Evolutionary conservation across 2,888 invertebrate species (phyloP), one percentile per base, ranked within the genome.

Genomic region (Scrobipalpa atriplicella): DNA sequence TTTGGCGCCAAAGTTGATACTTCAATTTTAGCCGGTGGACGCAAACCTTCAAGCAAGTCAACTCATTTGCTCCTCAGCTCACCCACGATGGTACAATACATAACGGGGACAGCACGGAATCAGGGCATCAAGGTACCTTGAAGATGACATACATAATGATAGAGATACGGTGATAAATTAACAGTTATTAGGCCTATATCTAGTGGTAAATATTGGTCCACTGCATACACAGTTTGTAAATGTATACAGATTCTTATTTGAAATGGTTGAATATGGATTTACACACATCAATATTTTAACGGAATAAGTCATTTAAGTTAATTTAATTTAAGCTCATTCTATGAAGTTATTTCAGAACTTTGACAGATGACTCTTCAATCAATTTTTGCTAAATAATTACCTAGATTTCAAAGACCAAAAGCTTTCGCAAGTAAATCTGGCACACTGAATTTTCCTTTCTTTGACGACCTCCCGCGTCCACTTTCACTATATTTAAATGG

Each of bases 71-170:
- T 47, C 16, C 47, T 47, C 47, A 47, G n/a, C 47, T 47, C 16
- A 47, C 47, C 10, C 52, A 54, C 54, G 18, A 10, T 54, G 54
- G 38, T 38, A 58, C 58, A 58, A 58, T 58, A 58, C 58, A 58
- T 58, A 58, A 56, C 54, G 54, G 54, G 21, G 54, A 58, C 58
- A 13, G 29, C 16, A n/a, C n/a, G 8, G 58, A 58, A 58, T 38
- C 58, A 58, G 58, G 58, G 38, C 36, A n/a, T 36, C 58, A n/a
- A 5, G 19, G 18, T 21, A 56, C 54, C 54, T 56, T 56, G 54
- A 29, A 21, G 54, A 56, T 52, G 11, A n/a, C 47, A 16, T 13
- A n/a, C 52, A 18, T 18, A 7, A 16, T 10, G 16, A 52, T 19
- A 7, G 5, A 19, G 18, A 52, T 19, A 52, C 52, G 19, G 18